Base-by-base conservation (phyloP, 2,797 vertebrate genomes). In the Aplochiton taeniatus region DNA sequence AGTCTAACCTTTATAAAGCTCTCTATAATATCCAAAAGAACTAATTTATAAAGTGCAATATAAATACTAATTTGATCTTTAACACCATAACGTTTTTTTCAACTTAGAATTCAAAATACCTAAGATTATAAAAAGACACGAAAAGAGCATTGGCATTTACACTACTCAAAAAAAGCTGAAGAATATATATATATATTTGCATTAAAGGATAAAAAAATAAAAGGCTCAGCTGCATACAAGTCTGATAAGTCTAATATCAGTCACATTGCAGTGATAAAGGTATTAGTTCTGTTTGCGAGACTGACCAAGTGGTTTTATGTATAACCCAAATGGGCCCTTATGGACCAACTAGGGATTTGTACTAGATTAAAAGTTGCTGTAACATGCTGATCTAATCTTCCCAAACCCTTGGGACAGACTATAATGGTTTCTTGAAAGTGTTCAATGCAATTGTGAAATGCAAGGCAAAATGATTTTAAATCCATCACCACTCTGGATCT, bases 21-120 rank as follows among this genome's bases (percentile, higher is more conserved):
- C 74, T 83, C 61, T 73, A 72, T 77, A 80, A 82, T 76, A 81
- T 72, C 73, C 64, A 73, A 74, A 84, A 77, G 59, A 86, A 83
- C 73, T 61, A 61, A 81, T 75, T 80, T 80, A 80, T 88, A 88
- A 88, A 86, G 86, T 88, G 84, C 86, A 83, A 84, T 88, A 88
- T 79, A 85, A 88, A 88, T 86, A 88, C 84, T 81, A 83, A 77
- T 73, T 83, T 73, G 62, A 76, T 83, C 81, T 83, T 78, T 85
- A 88, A 83, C 82, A 85, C 80, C 78, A 78, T 81, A 80, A 76
- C 70, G 62, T 76, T 79, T 70, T 76, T 81, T 74, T 75, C 69
- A 86, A 83, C 75, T 73, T 69, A 85, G 78, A 83, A 80, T 87
- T 81, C 73, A 83, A 79, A 54, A 79, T 81, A 82, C 73, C 73